Percentiles rank a stretch among this genome's conserved stretches.
These are phyloP conservation scores for Rachycentron canadum DNA, from an alignment of 2,797 vertebrate species.

Conservation along the genomic window DNA sequence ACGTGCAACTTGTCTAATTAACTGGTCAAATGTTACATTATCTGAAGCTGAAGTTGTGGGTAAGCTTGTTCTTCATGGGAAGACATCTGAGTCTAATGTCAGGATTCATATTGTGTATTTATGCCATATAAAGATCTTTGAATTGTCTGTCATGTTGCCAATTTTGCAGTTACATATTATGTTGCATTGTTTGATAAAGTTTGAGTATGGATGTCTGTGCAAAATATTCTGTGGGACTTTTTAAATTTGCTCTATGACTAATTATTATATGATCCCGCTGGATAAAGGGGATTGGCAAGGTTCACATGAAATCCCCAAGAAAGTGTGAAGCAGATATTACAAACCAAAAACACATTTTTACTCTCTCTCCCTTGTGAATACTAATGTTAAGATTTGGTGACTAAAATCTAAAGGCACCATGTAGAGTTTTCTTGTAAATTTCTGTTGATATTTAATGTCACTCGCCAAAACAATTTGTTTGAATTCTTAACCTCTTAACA, in stretches of 20 bases:
- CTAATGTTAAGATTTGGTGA: neutral
- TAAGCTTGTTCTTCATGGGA: slow-evolving; percentile 8
- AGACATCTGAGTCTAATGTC: slow-evolving; percentile 18
- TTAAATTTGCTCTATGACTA: slow-evolving; percentile 12
- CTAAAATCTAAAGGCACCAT: neutral
- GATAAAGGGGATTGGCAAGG: slow-evolving; percentile 1
- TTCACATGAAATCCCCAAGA: neutral
- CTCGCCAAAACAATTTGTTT: neutral
- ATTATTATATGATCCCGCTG: slow-evolving; percentile 3
- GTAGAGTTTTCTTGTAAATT: neutral
- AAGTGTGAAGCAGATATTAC: neutral
- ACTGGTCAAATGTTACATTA: neutral
- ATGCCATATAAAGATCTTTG: neutral
- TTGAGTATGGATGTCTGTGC: neutral
- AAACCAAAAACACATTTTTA: neutral
- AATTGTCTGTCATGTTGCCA: neutral
- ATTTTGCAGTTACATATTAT: neutral
- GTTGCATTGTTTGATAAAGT: neutral
- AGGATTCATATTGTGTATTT: neutral
- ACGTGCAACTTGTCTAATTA: slow-evolving; percentile 23
- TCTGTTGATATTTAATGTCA: neutral
- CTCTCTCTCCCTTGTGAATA: neutral
- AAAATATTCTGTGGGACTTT: neutral
- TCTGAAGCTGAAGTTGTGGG: neutral
- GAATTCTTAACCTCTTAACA: neutral